Base-by-base conservation (phyloP, 2,113 vertebrate species). In the Propithecus coquereli region DNA sequence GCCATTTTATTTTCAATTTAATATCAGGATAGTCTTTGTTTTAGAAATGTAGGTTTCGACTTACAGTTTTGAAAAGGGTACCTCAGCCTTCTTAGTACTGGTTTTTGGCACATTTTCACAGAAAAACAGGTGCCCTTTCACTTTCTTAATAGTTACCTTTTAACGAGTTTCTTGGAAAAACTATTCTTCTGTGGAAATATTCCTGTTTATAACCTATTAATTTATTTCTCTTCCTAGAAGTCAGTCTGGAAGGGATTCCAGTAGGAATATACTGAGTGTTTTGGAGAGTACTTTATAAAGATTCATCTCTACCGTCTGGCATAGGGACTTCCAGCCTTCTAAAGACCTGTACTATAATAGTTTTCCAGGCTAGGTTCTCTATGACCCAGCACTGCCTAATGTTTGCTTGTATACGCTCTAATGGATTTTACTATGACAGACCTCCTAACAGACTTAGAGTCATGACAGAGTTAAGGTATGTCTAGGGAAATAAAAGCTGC, bases 101-200 rank as follows among this genome's bases (percentile, higher is more conserved):
- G 95, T 98, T 98, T 98, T 98, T 98, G 95, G 97, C 96, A 97
- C 98, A 98, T 98, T 98, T 98, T 98, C 96, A 98, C 90, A 95
- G 80, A 98, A 98, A 89, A 98, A 98, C 95, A 98, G 98, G 97
- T 97, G 93, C 37, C 97, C 97, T 98, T 98, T 98, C 98, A 98
- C 98, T 99, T 98, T 98, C 97, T 96, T 98, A 98, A 97, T 97
- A 97, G 94, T 97, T 98, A 96, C 96, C 97, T 98, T 98, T 98
- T 96, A 96, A 98, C 93, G 97, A 96, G n/a, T 95, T 92, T 80
- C 96, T 97, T 97, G 92, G 74, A 89, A 94, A 95, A 77, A 90
- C 95, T 94, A 97, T 97, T 96, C 93, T 97, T 98, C 93, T 95
- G 76, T 98, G 94, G 95, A 97, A 96, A 92, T 73, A 47, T 91